These are phyloP conservation scores for Coreius guichenoti DNA, from an alignment of 2,797 vertebrate species.

Conservation along the genomic window DNA sequence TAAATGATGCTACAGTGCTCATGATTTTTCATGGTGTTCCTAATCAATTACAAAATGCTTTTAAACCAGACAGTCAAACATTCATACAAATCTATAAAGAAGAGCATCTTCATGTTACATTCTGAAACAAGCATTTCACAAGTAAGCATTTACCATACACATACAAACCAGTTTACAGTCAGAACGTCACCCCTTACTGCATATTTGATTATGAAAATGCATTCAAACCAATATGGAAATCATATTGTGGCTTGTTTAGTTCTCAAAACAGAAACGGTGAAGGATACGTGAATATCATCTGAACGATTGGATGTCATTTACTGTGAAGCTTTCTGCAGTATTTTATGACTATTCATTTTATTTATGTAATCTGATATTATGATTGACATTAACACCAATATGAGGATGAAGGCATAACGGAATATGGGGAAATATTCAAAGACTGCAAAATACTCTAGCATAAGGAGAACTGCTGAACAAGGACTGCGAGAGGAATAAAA, in stretches of 20 bases:
- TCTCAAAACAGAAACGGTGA: neutral
- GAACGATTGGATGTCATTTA: neutral
- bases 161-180: slow-evolving; percentile 9
- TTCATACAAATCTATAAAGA: neutral
- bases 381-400: neutral
- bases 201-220: slow-evolving; percentile 59
- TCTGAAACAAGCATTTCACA: neutral
- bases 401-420: slow-evolving; percentile 8
- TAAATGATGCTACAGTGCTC: neutral
- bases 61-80: neutral
- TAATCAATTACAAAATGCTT: neutral
- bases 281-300: neutral
- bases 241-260: neutral
- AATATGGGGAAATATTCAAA: neutral
- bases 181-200: slow-evolving; percentile 20
- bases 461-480: neutral
- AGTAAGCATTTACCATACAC: neutral
- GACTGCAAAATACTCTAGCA: neutral
- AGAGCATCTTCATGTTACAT: neutral
- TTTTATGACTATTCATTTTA: neutral
- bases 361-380: neutral
- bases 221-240: slow-evolving; percentile 52
- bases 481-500: neutral
- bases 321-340: neutral
- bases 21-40: neutral